Evolutionary conservation across 2,113 vertebrate genomes (phyloP).

Genomic region (Lasiurus cinereus): DNA sequence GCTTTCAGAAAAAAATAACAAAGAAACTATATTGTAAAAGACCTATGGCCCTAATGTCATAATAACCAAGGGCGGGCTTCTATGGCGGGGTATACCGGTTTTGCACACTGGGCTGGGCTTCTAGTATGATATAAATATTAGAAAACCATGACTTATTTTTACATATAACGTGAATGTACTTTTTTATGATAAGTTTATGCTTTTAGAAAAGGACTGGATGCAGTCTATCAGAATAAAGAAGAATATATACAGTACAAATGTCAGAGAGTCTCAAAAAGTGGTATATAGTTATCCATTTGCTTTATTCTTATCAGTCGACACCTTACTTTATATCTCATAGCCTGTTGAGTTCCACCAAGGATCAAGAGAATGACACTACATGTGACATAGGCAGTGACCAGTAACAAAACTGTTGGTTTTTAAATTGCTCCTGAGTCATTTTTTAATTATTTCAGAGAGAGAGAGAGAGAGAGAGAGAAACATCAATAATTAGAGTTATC

Average conservation of each 20-base stretch:
- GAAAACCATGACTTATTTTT: background rate
- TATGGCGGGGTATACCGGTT: too few species aligned
- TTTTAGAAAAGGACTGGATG: background rate
- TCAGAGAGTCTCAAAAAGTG: background rate
- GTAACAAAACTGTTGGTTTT: slow-evolving; percentile 5
- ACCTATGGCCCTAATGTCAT: too few species aligned
- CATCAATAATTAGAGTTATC: too few species aligned
- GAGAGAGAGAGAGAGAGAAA: too few species aligned
- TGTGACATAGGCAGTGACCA: background rate
- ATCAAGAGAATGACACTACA: background rate
- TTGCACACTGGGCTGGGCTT: too few species aligned
- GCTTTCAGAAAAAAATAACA: slow-evolving; percentile 24
- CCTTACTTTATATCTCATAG: background rate
- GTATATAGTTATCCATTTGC: background rate
- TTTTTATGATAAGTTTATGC: background rate
- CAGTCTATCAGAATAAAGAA: slow-evolving; percentile 4
- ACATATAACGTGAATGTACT: background rate
- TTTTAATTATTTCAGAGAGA: too few species aligned
- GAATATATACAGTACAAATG: background rate
- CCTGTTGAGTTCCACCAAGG: background rate
- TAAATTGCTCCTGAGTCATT: background rate
- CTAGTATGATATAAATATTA: background rate
- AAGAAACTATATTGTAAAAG: too few species aligned
- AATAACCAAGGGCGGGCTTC: too few species aligned
- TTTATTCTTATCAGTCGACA: background rate